A percentile compares a stretch with the other conserved stretches of the same genome.
phyloP scores from a whole-genome alignment of 2,888 invertebrate species.

The Polylopha cassiicola region DNA sequence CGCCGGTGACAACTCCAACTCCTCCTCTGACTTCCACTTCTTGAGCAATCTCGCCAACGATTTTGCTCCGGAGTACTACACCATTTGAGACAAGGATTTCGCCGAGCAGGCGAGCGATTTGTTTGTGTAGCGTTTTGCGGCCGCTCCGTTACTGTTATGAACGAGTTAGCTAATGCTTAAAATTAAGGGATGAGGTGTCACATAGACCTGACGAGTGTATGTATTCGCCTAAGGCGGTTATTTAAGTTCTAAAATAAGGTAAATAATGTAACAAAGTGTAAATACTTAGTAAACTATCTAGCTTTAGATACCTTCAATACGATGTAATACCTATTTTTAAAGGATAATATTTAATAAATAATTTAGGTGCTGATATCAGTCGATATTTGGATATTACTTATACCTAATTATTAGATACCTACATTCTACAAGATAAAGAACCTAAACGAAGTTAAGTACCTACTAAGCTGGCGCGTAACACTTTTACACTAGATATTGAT shows the following conservation, averaged over 20 bases:
- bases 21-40: slow-evolving; percentile 96
- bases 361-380: slow-evolving; percentile 41
- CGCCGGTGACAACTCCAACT: slow-evolving; percentile 88
- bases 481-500: slow-evolving; percentile 13
- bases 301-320: slow-evolving; percentile 34
- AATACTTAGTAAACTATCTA: slow-evolving; percentile 42
- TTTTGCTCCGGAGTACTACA: slow-evolving; percentile 94
- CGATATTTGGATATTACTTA: slow-evolving; percentile 24
- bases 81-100: slow-evolving; percentile 77
- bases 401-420: slow-evolving; percentile 15
- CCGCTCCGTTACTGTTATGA: too few relatives aligned
- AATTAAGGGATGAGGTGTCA: slow-evolving; percentile 40
- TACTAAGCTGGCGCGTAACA: slow-evolving; percentile 15
- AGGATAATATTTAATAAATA: slow-evolving; percentile 16
- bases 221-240: slow-evolving; percentile 51
- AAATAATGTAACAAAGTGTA: slow-evolving; percentile 64
- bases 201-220: slow-evolving; percentile 32
- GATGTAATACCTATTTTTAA: slow-evolving; percentile 24
- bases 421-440: slow-evolving; percentile 12
- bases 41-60: slow-evolving; percentile 94
- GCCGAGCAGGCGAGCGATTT: slow-evolving; percentile 73
- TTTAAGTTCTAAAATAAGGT: slow-evolving; percentile 28
- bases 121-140: slow-evolving; percentile 57
- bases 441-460: slow-evolving; percentile 9
- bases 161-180: slow-evolving; percentile 10